phyloP scores from a whole-genome alignment of 2,888 invertebrate species.

The Epinotia brunnichana region DNA sequence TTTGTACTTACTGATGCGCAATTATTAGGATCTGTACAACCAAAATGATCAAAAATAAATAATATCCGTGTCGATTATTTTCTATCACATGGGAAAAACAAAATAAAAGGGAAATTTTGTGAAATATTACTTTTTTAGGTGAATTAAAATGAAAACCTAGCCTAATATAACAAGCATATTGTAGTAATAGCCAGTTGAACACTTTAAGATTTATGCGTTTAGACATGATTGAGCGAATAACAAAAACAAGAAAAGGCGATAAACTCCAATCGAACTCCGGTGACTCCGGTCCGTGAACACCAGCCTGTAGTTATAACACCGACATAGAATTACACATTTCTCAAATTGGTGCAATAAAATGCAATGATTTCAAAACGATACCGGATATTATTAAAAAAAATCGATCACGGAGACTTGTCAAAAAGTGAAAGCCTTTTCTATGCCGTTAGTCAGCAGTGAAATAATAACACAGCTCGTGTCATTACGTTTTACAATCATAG shows the following conservation, averaged over 20 bases:
- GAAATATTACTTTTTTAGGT: background rate
- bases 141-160: background rate
- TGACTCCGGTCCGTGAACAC: background rate
- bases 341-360: conserved; percentile 44
- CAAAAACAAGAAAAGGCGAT: conserved; percentile 10
- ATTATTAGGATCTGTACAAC: no score
- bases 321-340: conserved; percentile 19
- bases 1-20: background rate
- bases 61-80: no score
- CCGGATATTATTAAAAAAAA: conserved; percentile 40
- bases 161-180: background rate
- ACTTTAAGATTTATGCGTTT: background rate
- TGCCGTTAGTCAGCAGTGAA: conserved; percentile 33
- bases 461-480: conserved; percentile 40
- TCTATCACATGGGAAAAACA: no score
- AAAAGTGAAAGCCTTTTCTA: conserved; percentile 38
- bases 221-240: background rate
- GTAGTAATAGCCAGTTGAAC: background rate
- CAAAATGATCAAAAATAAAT: no score
- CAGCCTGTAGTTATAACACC: conserved; percentile 19
- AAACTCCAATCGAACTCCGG: conserved; percentile 3
- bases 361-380: conserved; percentile 38
- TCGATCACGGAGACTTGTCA: conserved; percentile 39
- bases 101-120: no score
- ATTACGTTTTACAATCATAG: conserved; percentile 40